Base-by-base conservation (phyloP, 2,113 vertebrate genomes). In the Danionella cerebrum region DNA sequence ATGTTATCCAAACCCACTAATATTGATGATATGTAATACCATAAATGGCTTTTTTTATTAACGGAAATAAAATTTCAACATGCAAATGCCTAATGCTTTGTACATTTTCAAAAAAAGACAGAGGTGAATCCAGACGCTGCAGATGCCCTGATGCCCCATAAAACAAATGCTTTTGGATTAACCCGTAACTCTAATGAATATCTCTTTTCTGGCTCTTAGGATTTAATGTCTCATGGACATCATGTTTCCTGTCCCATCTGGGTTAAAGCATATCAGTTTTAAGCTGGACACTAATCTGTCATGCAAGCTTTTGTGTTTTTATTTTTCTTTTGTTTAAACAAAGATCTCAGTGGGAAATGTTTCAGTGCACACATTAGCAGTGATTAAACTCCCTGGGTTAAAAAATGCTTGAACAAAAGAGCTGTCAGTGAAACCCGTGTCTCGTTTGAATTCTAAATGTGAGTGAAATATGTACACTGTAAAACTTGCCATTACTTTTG, bases 361-460 rank as follows among this genome's bases (percentile, higher is more conserved):
- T 75, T 70, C 74, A 77, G 78, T 38, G 19, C 68, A 63, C 71
- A 73, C 76, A 78, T 79, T 79, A 76, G 53, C n/a, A 63, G 71
- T 79, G 69, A 76, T 79, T 76, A 79, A 76, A 72, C 57, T 39
- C 60, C 16, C 65, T 36, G 36, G 69, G 38, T 10, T 57, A 39
- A 69, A 47, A 66, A 66, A 58, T 35, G 62, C 67, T 74, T 42
- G 24, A 19, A 44, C 31, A 21, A 14, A n/a, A 27, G 55, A 39
- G 64, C 25, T 31, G n/a, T n/a, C 58, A 67, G 48, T 44, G 51
- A 42, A 58, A 55, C 25, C 54, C 41, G 54, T 60, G 51, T 24
- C 45, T 38, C 18, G 55, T 68, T 54, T 36, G 22, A 48, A 62
- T 8, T 35, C 33, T 44, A 60, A 10, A 18, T 5, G 47, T 31